Evolutionary conservation across 2,888 invertebrate genomes (phyloP).

Genomic region (Eilema depressum): DNA sequence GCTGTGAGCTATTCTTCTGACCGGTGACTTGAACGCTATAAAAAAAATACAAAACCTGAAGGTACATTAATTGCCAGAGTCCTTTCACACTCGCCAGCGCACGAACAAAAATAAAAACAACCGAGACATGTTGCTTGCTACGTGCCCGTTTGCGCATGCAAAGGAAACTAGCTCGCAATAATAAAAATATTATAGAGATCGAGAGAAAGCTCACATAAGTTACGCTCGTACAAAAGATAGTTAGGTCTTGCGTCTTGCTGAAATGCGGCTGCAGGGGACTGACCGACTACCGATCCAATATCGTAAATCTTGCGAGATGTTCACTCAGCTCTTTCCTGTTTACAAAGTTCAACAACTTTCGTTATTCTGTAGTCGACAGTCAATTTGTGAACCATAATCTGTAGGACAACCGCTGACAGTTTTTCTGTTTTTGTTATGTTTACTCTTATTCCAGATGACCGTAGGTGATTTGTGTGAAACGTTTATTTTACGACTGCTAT

Average conservation of each 20-base stretch:
- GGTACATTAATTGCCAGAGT: conserved; percentile 55
- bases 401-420: conserved; percentile 38
- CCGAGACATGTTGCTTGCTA: conserved; percentile 53
- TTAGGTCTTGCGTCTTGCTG: conserved; percentile 45
- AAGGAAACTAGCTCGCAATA: conserved; percentile 61
- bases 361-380: conserved; percentile 56
- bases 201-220: conserved; percentile 58
- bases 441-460: conserved; percentile 37
- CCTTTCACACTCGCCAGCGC: conserved; percentile 51
- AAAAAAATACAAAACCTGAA: conserved; percentile 48
- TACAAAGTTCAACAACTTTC: conserved; percentile 69
- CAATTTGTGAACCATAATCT: conserved; percentile 45
- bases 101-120: conserved; percentile 57
- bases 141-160: conserved; percentile 59
- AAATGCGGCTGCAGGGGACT: conserved; percentile 66
- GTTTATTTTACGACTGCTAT: conserved; percentile 49
- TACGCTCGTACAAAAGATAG: conserved; percentile 57
- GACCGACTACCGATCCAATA: conserved; percentile 67
- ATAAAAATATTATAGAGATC: conserved; percentile 57
- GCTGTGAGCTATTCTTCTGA: conserved; percentile 33
- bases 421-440: conserved; percentile 38
- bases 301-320: conserved; percentile 69
- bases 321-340: conserved; percentile 67
- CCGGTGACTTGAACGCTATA: conserved; percentile 32
- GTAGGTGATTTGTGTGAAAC: conserved; percentile 56